phyloP scores from a whole-genome alignment of 2,888 invertebrate genomes.

The Rotaria magnacalcarata region DNA sequence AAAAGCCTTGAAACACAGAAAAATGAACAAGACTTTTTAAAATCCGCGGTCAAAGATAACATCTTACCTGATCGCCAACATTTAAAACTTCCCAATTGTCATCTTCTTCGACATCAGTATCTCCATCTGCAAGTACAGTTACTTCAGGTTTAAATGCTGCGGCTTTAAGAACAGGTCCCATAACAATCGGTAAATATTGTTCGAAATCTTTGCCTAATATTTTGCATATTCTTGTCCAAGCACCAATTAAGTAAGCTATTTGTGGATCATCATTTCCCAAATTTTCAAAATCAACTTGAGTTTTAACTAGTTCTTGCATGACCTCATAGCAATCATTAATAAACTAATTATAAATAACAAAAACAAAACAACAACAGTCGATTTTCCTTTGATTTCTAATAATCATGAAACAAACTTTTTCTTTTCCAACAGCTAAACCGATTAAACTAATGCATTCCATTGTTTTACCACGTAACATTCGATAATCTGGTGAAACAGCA shows the following conservation, averaged over 20 bases:
- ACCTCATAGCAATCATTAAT: conserved; percentile 84
- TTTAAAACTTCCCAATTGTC: conserved; percentile 90
- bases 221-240: conserved; percentile 98
- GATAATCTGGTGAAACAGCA: conserved; percentile 72
- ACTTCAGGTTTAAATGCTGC: conserved; percentile 89
- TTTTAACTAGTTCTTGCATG: conserved; percentile 86
- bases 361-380: conserved; percentile 49
- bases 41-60: background rate
- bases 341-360: conserved; percentile 62
- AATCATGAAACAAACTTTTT: conserved; percentile 51
- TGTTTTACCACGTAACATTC: conserved; percentile 88
- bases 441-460: conserved; percentile 98
- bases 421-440: conserved; percentile 67
- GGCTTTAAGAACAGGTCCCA: conserved; percentile 84
- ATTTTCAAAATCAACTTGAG: conserved; percentile 70
- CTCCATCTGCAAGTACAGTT: conserved; percentile 67
- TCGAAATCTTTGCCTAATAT: conserved; percentile 79
- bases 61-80: conserved; percentile 72
- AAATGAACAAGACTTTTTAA: background rate
- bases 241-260: conserved; percentile 57
- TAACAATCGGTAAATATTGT: conserved; percentile 85
- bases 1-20: conserved; percentile 70
- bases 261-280: conserved; percentile 43
- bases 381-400: conserved; percentile 20
- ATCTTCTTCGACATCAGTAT: conserved; percentile 75